Percentiles rank a stretch among this genome's conserved stretches.
These are phyloP conservation scores for Acrocera orbiculus DNA, from an alignment of 2,888 invertebrate genomes.

Conservation along the genomic window DNA sequence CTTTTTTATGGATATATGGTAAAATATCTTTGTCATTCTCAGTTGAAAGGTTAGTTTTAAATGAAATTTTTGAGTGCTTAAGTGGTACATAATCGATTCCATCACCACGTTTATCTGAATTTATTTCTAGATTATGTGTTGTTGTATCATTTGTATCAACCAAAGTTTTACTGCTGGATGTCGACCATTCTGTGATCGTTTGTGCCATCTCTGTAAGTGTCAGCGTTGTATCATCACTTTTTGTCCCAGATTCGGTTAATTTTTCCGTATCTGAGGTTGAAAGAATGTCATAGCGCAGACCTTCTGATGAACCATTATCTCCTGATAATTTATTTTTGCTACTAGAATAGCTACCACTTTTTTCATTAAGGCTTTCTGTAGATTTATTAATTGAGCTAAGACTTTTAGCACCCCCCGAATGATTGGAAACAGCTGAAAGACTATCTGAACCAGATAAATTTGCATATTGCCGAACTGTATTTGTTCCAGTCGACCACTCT, in stretches of 20 bases:
- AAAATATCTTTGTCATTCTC: slow-evolving; percentile 22
- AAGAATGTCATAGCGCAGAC: slow-evolving; percentile 39
- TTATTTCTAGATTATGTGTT: slow-evolving; percentile 11
- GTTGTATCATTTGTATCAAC: slow-evolving; percentile 39
- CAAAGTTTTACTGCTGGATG: slow-evolving; percentile 59
- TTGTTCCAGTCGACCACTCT: slow-evolving; percentile 77
- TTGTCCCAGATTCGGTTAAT: slow-evolving; percentile 46
- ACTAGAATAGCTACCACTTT: slow-evolving; percentile 26
- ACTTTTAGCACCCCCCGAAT: slow-evolving; percentile 37
- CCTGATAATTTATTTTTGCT: slow-evolving; percentile 26
- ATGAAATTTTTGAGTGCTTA: slow-evolving; percentile 21
- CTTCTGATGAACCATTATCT: slow-evolving; percentile 30
- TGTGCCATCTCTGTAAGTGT: slow-evolving; percentile 54
- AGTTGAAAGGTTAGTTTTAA: slow-evolving; percentile 19
- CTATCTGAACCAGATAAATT: slow-evolving; percentile 54
- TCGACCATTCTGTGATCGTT: slow-evolving; percentile 70
- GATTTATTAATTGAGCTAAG: slow-evolving; percentile 43
- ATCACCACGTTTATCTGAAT: slow-evolving; percentile 14
- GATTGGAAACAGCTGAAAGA: slow-evolving; percentile 36
- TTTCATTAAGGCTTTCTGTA: slow-evolving; percentile 33
- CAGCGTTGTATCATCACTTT: slow-evolving; percentile 62
- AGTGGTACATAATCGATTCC: slow-evolving; percentile 25
- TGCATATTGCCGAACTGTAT: slow-evolving; percentile 64
- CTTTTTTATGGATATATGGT: slow-evolving; percentile 24
- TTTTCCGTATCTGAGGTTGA: slow-evolving; percentile 43